Conservation (phyloP, 2,797 vertebrate species). For the Hipposideros larvatus region DNA sequence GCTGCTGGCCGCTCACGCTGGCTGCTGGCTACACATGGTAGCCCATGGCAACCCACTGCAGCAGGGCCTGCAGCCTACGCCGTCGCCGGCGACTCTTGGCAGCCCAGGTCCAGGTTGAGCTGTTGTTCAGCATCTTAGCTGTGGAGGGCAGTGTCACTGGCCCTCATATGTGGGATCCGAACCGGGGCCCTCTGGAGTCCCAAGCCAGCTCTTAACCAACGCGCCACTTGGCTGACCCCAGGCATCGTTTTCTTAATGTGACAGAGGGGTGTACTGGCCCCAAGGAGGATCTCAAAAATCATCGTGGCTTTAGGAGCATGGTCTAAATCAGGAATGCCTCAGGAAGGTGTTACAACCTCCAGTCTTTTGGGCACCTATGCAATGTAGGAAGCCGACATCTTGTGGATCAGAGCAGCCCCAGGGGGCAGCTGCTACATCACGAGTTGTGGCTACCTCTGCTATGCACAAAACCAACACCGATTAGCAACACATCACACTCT, state of each 20-base stretch:
- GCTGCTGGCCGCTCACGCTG: too few species aligned
- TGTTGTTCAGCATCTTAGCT: too few species aligned
- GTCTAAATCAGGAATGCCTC: not conserved
- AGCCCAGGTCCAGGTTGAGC: too few species aligned
- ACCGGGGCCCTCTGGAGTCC: too few species aligned
- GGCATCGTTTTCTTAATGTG: not conserved
- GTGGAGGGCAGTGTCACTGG: too few species aligned
- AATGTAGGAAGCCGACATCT: not conserved
- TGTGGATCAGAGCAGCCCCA: not conserved
- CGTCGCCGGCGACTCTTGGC: too few species aligned
- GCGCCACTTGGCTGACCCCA: too few species aligned
- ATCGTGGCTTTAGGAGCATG: not conserved
- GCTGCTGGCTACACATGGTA: too few species aligned
- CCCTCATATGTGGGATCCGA: too few species aligned
- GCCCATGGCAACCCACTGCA: too few species aligned
- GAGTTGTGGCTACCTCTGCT: constrained; percentile 49
- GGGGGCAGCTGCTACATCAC: constrained; percentile 2
- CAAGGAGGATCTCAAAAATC: not conserved
- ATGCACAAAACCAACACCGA: constrained; percentile 76
- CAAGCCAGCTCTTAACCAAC: too few species aligned
- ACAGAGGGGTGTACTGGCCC: not conserved
- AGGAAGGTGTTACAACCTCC: not conserved
- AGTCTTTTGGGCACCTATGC: not conserved
- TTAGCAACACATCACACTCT: constrained; percentile 82
- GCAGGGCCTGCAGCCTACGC: too few species aligned